Evolutionary conservation across 2,888 invertebrate genomes (phyloP).

Genomic region (Morpho achilles): DNA sequence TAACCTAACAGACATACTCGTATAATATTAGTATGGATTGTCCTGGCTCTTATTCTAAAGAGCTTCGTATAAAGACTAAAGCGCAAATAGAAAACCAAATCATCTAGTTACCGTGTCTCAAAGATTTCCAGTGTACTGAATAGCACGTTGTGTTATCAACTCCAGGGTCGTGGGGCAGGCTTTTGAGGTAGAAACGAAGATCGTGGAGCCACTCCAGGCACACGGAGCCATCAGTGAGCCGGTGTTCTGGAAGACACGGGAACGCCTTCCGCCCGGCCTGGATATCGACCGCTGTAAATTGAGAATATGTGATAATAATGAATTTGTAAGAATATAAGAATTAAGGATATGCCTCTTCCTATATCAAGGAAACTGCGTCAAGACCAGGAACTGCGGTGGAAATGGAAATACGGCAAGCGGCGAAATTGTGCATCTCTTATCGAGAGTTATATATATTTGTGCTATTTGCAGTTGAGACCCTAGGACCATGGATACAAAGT

Average conservation of each 20-base stretch:
- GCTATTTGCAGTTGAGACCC: too few relatives aligned
- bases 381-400: background rate
- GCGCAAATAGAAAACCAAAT: too few relatives aligned
- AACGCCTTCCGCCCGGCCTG: slow-evolving; percentile 82
- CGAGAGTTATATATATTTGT: too few relatives aligned
- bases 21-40: too few relatives aligned
- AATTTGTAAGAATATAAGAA: too few relatives aligned
- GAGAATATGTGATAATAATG: background rate
- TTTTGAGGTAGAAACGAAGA: slow-evolving; percentile 85
- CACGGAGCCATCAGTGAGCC: slow-evolving; percentile 80
- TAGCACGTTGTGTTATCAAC: slow-evolving; percentile 88
- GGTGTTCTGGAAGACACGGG: slow-evolving; percentile 83
- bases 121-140: slow-evolving; percentile 89
- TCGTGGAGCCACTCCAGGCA: slow-evolving; percentile 91
- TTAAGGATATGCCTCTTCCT: too few relatives aligned
- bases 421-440: too few relatives aligned
- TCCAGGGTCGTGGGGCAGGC: slow-evolving; percentile 69
- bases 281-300: slow-evolving; percentile 76
- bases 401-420: background rate
- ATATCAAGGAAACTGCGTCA: background rate
- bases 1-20: too few relatives aligned
- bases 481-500: too few relatives aligned
- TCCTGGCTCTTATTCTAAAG: too few relatives aligned
- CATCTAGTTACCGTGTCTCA: slow-evolving; percentile 68
- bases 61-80: too few relatives aligned